A percentile compares a stretch with the other conserved stretches of the same genome.
Conservation (phyloP, 2,888 invertebrate genomes). For the Thecocarcelia acutangulata region DNA sequence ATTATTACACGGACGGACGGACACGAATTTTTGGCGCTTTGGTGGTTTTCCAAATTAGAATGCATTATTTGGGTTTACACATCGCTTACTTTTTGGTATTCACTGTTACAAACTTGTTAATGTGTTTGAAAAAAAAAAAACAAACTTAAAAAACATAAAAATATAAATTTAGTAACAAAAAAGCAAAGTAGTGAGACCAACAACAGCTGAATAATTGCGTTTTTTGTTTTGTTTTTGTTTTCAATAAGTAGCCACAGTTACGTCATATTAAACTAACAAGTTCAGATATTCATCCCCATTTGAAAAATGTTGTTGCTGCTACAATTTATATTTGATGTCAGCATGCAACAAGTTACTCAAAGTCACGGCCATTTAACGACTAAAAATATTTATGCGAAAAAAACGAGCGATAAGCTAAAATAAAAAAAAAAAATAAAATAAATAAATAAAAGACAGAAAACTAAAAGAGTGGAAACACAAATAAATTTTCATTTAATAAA, state of each 20-base stretch:
- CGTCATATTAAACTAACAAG: conserved; percentile 59
- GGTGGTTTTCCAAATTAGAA: too few relatives aligned
- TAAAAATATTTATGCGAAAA: conserved; percentile 40
- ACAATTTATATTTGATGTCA: conserved; percentile 54
- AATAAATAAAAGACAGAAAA: background rate
- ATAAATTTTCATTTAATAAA: too few relatives aligned
- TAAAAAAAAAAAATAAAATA: background rate
- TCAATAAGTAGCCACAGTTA: conserved; percentile 40
- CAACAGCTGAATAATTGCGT: conserved; percentile 16
- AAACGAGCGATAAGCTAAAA: background rate
- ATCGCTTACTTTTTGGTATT: background rate
- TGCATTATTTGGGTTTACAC: background rate
- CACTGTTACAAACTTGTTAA: background rate
- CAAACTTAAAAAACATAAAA: background rate
- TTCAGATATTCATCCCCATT: conserved; percentile 50
- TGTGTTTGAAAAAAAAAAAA: conserved; percentile 20
- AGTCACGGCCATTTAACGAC: conserved; percentile 56
- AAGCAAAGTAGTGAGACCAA: conserved; percentile 3
- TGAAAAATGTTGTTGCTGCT: conserved; percentile 38
- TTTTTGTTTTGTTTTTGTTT: background rate
- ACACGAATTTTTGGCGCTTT: too few relatives aligned
- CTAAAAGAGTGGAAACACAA: background rate
- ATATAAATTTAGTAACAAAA: background rate
- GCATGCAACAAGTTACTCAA: conserved; percentile 66
- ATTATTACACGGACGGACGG: too few relatives aligned